Percentiles rank a stretch among this genome's conserved stretches.
Evolutionary conservation across 2,113 vertebrate species (phyloP).

Genomic region (Pelodiscus sinensis): DNA sequence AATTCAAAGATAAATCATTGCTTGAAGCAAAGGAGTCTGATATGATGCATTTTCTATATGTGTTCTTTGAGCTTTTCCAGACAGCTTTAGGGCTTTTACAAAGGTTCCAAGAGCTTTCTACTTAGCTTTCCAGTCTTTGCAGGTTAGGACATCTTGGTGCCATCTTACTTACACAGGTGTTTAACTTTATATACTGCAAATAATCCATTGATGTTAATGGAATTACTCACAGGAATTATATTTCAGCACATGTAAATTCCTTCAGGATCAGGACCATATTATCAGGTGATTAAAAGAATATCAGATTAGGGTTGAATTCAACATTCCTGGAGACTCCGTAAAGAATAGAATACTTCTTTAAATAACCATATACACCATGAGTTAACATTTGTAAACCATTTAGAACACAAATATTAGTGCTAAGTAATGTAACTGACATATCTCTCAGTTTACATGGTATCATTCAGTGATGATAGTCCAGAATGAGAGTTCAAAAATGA

Average conservation of each 20-base stretch:
- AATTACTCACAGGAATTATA: fast-evolving
- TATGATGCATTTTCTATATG: fast-evolving
- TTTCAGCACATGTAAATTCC: fast-evolving
- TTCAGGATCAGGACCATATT: fast-evolving
- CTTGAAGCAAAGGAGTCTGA: fast-evolving
- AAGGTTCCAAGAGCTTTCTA: not conserved
- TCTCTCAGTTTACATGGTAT: not conserved
- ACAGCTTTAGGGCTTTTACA: not conserved
- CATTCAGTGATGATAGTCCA: not conserved
- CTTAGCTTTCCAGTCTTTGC: not conserved
- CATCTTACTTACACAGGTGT: not conserved
- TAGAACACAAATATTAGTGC: conserved; percentile 1
- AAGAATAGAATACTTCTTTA: not conserved
- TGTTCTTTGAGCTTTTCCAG: not conserved
- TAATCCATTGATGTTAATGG: not conserved
- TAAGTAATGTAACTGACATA: conserved; percentile 4
- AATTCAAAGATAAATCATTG: fast-evolving
- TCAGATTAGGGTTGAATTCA: not conserved
- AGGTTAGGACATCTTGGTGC: not conserved
- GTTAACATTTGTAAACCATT: not conserved
- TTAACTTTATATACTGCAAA: not conserved
- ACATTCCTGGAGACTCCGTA: not conserved
- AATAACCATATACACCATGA: not conserved
- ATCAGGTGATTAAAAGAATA: not conserved
- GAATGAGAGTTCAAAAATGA: not conserved